A percentile compares a stretch with the other conserved stretches of the same genome.
Conservation (phyloP, 2,888 invertebrate genomes). For the Cryptops parisi region DNA sequence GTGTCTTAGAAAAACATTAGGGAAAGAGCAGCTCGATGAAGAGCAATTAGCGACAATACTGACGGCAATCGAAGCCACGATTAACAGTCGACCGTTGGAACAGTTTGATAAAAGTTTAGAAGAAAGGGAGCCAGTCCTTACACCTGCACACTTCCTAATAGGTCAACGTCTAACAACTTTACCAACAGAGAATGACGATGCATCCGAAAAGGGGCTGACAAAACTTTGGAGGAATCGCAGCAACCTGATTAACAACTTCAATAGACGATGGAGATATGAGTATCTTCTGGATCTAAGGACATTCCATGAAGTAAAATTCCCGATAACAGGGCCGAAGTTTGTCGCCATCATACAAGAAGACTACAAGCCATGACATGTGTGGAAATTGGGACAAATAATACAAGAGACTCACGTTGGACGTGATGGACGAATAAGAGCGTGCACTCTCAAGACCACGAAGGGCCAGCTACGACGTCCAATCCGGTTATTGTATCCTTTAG, state of each 20-base stretch:
- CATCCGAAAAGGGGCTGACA: not conserved
- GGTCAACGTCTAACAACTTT: not conserved
- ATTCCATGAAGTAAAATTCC: not conserved
- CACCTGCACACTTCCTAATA: conserved; percentile 4
- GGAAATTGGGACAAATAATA: not conserved
- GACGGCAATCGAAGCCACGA: conserved; percentile 2
- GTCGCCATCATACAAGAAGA: not conserved
- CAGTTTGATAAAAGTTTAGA: not conserved
- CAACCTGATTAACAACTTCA: not conserved
- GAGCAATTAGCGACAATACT: conserved; percentile 8
- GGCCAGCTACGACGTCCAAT: not conserved
- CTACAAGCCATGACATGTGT: not conserved
- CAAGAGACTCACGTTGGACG: not conserved
- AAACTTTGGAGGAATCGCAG: not conserved
- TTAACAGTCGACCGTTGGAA: conserved; percentile 5
- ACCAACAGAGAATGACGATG: not conserved
- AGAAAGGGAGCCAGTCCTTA: not conserved
- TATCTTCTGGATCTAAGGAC: conserved; percentile 1
- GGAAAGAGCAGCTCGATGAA: not conserved
- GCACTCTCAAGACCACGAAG: not conserved
- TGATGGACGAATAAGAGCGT: not conserved
- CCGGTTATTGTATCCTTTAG: not conserved
- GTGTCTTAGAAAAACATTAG: conserved; percentile 12
- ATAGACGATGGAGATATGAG: not conserved
- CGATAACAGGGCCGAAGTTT: not conserved